Evolutionary conservation across 2,113 vertebrate genomes (phyloP), one percentile per base, ranked within the genome.

Genomic region (Zosterops japonicus): DNA sequence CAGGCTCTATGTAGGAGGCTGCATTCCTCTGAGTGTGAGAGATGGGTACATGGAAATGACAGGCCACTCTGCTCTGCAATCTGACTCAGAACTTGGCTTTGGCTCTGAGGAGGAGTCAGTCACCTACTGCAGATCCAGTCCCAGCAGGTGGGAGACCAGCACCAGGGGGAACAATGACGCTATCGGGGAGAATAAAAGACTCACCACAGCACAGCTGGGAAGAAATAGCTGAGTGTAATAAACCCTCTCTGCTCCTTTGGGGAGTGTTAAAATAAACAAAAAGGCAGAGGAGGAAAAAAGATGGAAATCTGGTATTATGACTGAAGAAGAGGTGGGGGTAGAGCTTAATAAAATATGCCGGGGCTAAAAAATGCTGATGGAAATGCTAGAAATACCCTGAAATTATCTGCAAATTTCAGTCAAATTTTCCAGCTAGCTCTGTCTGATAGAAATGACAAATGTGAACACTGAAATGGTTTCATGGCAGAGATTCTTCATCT

Each of bases 1-100:
- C 80, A 96, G 94, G 88, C 90, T 93, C 90, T 78, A 14, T 79
- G 96, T 92, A 95, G 95, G 95, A 95, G 94, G 88, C 60, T 92
- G 90, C 85, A 92, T 95, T 97, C 94, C 83, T 94, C 60, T 76
- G 49, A 78, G 60, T 6, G 3, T 71, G 80, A 93, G 86, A 92
- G 85, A 83, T 94, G 82, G 85, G 92, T 83, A 94, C 83, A 79
- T 68, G 90, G 85, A 96, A 96, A 97, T 94, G 69, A 89, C 28
- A 0, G 46, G 75, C 50, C 72, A 20, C 5, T 16, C 71, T 72
- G 39, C 44, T 90, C 68, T 93, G 71, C 91, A 87, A 28, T 64
- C 83, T 94, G 94, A 95, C 85, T 96, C 94, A 96, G 39, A 86
- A 86, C 69, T 96, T 94, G 94, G 85, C 93, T 95, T 90, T 92